These are phyloP conservation scores for Chloroceryle inda DNA, from an alignment of 2,797 vertebrate genomes.

Conservation along the genomic window DNA sequence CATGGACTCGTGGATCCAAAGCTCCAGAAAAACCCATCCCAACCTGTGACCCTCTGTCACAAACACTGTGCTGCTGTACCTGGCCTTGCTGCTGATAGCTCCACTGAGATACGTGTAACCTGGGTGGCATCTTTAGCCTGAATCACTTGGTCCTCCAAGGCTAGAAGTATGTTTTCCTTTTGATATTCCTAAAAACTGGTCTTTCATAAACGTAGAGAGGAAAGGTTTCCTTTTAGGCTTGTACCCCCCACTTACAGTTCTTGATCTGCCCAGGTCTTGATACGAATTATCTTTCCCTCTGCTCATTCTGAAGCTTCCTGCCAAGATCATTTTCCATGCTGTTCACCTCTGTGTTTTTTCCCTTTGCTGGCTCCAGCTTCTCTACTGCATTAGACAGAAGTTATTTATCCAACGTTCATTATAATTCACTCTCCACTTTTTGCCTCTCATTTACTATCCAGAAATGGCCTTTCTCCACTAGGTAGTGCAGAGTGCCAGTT, in stretches of 20 bases:
- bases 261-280: background rate
- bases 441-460: background rate
- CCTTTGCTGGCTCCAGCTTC: background rate
- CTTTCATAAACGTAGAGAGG: background rate
- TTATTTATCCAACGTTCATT: background rate
- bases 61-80: fast-evolving
- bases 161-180: background rate
- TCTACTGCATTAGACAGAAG: background rate
- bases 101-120: fast-evolving
- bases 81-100: fast-evolving
- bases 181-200: background rate
- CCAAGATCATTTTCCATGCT: background rate
- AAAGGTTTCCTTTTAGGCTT: background rate
- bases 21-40: background rate
- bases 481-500: fast-evolving
- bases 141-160: background rate
- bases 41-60: fast-evolving
- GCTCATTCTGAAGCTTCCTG: background rate
- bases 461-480: background rate
- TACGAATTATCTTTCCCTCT: background rate
- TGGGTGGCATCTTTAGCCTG: background rate
- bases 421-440: background rate
- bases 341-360: background rate
- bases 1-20: fast-evolving
- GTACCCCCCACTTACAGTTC: background rate